phyloP scores from a whole-genome alignment of 2,888 invertebrate genomes.

The Aphodius sticticus region DNA sequence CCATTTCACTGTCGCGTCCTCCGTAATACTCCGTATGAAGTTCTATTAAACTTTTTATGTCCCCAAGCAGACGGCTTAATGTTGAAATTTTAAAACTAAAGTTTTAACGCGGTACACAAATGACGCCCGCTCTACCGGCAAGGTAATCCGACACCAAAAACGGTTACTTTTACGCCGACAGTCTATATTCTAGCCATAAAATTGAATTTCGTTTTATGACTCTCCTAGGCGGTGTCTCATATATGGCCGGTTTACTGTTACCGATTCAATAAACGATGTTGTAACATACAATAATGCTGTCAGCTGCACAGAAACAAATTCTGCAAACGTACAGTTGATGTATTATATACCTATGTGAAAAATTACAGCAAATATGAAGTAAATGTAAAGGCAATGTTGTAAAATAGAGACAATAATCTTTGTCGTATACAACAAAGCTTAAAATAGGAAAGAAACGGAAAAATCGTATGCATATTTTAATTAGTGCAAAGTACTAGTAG shows the following conservation, averaged over 20 bases:
- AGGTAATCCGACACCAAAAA: background rate
- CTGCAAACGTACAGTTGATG: no score
- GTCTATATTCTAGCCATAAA: background rate
- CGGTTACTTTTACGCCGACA: background rate
- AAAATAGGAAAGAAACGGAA: no score
- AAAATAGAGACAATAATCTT: no score
- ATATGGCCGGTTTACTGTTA: background rate
- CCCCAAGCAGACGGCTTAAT: slow-evolving; percentile 15
- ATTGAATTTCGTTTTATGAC: slow-evolving; percentile 11
- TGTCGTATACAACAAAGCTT: no score
- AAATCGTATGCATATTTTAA: no score
- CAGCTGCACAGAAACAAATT: background rate
- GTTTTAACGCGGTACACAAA: background rate
- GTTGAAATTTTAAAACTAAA: background rate
- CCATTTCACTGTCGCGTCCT: slow-evolving; percentile 4
- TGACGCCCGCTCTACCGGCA: background rate
- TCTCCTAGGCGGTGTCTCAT: background rate
- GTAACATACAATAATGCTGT: background rate
- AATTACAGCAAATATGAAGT: no score
- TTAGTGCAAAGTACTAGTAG: no score
- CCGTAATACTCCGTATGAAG: slow-evolving; percentile 24
- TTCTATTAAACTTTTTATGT: slow-evolving; percentile 34
- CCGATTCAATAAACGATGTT: background rate
- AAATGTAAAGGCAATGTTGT: no score
- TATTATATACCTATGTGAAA: no score